phyloP scores from a whole-genome alignment of 2,888 invertebrate species.

The Pocota personata region DNA sequence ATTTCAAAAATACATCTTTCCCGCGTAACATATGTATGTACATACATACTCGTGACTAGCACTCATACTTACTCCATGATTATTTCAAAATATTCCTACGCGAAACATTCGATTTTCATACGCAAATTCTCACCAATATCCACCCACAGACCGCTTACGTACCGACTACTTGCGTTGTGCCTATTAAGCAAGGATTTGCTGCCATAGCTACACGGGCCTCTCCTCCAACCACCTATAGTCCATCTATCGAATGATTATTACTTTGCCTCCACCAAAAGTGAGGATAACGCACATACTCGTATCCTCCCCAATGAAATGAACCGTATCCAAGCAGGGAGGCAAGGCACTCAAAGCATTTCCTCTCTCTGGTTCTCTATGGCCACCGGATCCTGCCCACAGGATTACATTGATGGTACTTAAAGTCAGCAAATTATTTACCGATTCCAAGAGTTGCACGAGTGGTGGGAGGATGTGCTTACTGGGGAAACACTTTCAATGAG shows the following conservation, averaged over 20 bases:
- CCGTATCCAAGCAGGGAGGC: neutral
- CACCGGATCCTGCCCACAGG: constrained; percentile 33
- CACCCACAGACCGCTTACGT: neutral
- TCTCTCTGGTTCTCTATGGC: neutral
- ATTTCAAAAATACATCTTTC: no score
- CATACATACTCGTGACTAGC: no score
- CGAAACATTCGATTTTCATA: neutral
- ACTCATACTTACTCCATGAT: neutral
- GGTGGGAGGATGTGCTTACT: neutral
- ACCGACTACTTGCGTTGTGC: neutral
- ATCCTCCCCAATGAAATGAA: neutral
- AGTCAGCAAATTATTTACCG: constrained; percentile 37
- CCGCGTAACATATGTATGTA: no score
- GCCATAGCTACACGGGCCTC: neutral
- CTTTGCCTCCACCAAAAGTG: neutral
- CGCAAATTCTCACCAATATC: neutral
- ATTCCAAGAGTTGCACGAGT: neutral
- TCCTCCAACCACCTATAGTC: neutral
- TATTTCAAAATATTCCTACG: neutral
- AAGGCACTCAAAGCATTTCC: neutral
- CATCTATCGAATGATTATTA: constrained; percentile 18
- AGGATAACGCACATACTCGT: neutral
- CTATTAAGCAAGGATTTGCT: constrained; percentile 10
- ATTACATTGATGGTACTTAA: constrained; percentile 45
- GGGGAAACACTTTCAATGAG: constrained; percentile 4